Conservation (phyloP, 35 echinoderm and acorn worm genomes). For the Lytechinus variegatus region DNA sequence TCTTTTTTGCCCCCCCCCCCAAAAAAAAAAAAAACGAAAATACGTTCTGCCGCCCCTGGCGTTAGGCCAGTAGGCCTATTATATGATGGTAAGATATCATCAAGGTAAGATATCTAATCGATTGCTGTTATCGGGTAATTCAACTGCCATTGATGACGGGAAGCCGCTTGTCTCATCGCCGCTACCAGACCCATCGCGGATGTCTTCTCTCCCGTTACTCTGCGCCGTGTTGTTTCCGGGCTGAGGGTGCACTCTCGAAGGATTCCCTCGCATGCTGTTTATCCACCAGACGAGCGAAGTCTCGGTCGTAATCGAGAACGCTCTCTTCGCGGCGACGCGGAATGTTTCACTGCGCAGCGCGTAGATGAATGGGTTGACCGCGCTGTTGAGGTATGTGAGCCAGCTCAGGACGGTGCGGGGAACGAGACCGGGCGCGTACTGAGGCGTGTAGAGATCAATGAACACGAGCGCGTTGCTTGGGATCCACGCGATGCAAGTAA, state of each 20-base stretch:
- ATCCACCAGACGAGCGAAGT: not conserved
- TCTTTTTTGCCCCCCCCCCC: too few species aligned
- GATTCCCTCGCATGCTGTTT: not conserved
- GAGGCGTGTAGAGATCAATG: slow-evolving; percentile 48
- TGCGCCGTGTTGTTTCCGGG: not conserved
- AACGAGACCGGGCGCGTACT: slow-evolving; percentile 35
- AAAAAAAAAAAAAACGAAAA: too few species aligned
- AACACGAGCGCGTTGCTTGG: slow-evolving; percentile 54
- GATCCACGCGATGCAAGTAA: slow-evolving; percentile 61
- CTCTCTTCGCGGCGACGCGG: slow-evolving; percentile 25
- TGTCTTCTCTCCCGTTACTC: not conserved
- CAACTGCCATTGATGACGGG: not conserved
- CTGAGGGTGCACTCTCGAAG: not conserved
- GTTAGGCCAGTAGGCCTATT: too few species aligned
- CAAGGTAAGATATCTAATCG: not conserved
- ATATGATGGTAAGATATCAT: too few species aligned
- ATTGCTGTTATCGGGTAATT: not conserved
- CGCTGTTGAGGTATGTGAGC: slow-evolving; percentile 69
- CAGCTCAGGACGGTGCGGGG: slow-evolving; percentile 60
- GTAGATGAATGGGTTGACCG: slow-evolving; percentile 68
- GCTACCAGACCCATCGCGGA: not conserved
- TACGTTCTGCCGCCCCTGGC: too few species aligned
- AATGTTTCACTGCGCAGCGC: slow-evolving; percentile 59
- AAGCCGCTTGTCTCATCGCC: not conserved
- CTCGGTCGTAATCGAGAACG: not conserved